Conservation (phyloP, 2,113 vertebrate species). For the Scortum barcoo region DNA sequence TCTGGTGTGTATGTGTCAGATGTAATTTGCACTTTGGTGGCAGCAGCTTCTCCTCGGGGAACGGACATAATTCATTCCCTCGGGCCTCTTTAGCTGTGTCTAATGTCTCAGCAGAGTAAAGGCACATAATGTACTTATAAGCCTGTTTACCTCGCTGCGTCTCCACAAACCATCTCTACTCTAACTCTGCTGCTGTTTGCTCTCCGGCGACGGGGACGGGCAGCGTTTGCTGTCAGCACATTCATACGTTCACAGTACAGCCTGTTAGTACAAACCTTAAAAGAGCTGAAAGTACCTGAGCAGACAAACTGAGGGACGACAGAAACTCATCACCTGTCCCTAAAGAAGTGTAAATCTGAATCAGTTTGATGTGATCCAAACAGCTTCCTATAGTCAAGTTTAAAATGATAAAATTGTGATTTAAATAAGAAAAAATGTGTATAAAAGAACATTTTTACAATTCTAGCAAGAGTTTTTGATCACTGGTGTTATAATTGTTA, state of each 20-base stretch:
- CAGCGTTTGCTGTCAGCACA: not conserved
- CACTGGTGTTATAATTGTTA: no score
- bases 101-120: not conserved
- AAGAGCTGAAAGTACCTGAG: not conserved
- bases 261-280: not conserved
- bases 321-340: not conserved
- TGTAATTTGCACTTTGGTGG: constrained; percentile 5
- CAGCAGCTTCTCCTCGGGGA: not conserved
- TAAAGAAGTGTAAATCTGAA: not conserved
- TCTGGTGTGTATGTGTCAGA: not conserved
- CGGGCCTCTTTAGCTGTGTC: not conserved
- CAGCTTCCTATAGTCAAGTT: not conserved
- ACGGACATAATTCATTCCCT: not conserved
- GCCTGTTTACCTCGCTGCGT: not conserved
- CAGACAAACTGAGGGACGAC: not conserved
- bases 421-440: no score
- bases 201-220: not conserved
- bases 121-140: not conserved
- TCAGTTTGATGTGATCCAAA: not conserved
- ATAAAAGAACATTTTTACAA: not conserved
- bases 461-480: no score
- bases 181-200: not conserved
- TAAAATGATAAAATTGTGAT: not conserved
- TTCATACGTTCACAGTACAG: not conserved
- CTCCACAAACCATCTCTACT: not conserved